Percentiles rank a stretch among this genome's conserved stretches.
phyloP scores from a whole-genome alignment of 2,797 vertebrate species.

The Lates japonicus region DNA sequence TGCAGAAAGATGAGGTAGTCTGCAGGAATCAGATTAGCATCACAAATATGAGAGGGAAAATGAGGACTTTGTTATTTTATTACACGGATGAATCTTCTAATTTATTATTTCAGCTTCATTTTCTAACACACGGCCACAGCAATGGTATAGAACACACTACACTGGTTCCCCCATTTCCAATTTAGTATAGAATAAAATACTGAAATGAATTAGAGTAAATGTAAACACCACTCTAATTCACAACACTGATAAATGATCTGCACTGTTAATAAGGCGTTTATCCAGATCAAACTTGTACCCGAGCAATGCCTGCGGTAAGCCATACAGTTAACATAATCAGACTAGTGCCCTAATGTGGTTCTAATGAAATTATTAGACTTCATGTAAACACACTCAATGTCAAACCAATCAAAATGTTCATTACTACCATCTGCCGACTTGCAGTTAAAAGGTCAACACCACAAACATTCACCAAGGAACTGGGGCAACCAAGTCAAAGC shows the following conservation, averaged over 20 bases:
- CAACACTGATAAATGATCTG: not conserved
- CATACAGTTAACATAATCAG: not conserved
- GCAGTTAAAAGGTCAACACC: not conserved
- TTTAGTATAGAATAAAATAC: not conserved
- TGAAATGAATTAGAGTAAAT: not conserved
- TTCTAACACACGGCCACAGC: not conserved
- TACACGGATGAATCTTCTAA: not conserved
- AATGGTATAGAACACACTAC: not conserved
- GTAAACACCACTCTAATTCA: not conserved
- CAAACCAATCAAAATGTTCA: not conserved
- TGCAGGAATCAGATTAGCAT: slow-evolving; percentile 48
- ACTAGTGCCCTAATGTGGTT: not conserved
- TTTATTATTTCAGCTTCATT: not conserved
- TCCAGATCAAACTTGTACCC: not conserved
- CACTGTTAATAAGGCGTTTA: not conserved
- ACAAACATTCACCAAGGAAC: not conserved
- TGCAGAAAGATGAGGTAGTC: slow-evolving; percentile 40
- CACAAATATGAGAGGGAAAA: slow-evolving; percentile 8
- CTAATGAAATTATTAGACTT: slow-evolving; percentile 14
- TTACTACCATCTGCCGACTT: not conserved
- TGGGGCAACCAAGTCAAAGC: not conserved
- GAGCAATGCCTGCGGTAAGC: no score
- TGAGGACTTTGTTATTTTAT: not conserved
- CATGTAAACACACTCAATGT: not conserved
- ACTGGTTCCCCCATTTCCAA: not conserved